Percentiles rank a stretch among this genome's conserved stretches.
These are phyloP conservation scores for Scyliorhinus canicula DNA, from an alignment of 2,797 vertebrate species.

Conservation along the genomic window DNA sequence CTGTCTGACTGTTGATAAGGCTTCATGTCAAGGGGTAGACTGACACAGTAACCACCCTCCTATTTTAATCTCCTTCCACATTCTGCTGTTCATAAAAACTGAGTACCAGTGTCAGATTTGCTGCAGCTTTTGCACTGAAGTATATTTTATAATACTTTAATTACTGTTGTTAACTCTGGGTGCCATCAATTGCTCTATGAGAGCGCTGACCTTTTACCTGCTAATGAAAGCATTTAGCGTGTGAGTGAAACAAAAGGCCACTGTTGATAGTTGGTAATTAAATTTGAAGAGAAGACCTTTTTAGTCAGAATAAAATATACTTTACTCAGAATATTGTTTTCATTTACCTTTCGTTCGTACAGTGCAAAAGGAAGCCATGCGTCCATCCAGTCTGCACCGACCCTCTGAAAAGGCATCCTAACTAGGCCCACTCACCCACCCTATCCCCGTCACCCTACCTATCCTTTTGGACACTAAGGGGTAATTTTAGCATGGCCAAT, in stretches of 20 bases:
- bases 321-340: too few species aligned
- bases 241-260: background rate
- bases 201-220: background rate
- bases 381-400: too few species aligned
- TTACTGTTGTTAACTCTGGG: background rate
- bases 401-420: too few species aligned
- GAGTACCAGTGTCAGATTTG: background rate
- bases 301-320: background rate
- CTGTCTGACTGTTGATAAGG: background rate
- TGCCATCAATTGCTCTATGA: background rate
- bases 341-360: too few species aligned
- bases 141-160: background rate
- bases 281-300: background rate
- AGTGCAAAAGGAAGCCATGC: too few species aligned
- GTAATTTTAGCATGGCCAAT: too few species aligned
- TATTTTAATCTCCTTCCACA: background rate
- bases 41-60: background rate
- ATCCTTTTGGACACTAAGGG: too few species aligned
- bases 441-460: too few species aligned
- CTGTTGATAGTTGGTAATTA: conserved; percentile 8
- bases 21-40: background rate
- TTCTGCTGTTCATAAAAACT: background rate
- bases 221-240: background rate
- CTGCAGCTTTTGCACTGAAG: background rate
- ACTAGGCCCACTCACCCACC: too few species aligned